Evolutionary conservation across 1,140 invertebrate genomes (phyloP).

Genomic region (Drosophila serrata): DNA sequence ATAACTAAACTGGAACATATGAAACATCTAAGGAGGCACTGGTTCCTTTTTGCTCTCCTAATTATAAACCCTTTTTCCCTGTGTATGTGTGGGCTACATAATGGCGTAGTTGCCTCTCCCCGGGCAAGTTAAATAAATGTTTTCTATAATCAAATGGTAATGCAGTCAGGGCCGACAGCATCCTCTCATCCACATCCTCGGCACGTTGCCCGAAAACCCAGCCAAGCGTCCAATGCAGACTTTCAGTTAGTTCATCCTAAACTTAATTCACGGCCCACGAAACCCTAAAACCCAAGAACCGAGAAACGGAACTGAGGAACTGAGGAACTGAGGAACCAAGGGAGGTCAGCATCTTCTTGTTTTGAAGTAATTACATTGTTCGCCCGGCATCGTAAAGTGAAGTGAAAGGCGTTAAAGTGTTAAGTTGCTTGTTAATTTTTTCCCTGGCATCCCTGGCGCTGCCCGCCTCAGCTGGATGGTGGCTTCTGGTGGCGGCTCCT

Average conservation of each 20-base stretch:
- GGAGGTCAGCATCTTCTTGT: slow-evolving; percentile 60
- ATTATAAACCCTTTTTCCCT: slow-evolving; percentile 16
- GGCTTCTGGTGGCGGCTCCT: slow-evolving; percentile 30
- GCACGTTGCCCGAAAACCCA: slow-evolving; percentile 40
- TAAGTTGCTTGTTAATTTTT: slow-evolving; percentile 84
- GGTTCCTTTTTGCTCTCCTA: background rate
- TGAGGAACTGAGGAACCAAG: background rate
- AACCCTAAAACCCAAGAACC: slow-evolving; percentile 32
- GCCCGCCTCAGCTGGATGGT: slow-evolving; percentile 5
- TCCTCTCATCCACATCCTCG: slow-evolving; percentile 1
- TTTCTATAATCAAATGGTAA: slow-evolving; percentile 84
- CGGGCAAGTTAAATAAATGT: slow-evolving; percentile 75
- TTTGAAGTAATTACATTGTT: slow-evolving; percentile 84
- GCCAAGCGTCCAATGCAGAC: slow-evolving; percentile 61
- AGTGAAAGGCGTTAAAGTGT: slow-evolving; percentile 84
- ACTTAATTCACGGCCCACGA: slow-evolving; percentile 23
- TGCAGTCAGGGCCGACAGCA: slow-evolving; percentile 60
- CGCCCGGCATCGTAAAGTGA: slow-evolving; percentile 76
- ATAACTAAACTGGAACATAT: too few relatives aligned
- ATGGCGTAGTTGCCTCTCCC: slow-evolving; percentile 51
- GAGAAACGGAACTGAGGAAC: background rate
- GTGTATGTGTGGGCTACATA: slow-evolving; percentile 51
- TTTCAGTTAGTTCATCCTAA: slow-evolving; percentile 46
- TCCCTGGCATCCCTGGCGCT: slow-evolving; percentile 32
- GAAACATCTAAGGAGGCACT: too few relatives aligned